Conservation (phyloP, 1,140 invertebrate genomes). For the Trichonephila clavata region DNA sequence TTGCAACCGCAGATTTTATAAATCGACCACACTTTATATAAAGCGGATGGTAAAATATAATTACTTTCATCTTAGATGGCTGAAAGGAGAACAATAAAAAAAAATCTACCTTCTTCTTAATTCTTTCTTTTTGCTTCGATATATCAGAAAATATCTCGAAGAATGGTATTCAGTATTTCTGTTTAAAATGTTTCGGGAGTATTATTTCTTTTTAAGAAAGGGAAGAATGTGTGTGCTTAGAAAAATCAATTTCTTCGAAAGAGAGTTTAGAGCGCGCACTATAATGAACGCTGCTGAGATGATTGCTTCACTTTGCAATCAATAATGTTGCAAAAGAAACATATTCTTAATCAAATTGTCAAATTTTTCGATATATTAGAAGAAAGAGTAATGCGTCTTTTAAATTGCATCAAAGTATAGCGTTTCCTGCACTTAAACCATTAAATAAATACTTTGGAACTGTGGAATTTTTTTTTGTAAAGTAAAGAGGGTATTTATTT, state of each 20-base stretch:
- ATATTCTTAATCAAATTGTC: constrained; percentile 23
- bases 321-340: constrained; percentile 1
- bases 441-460: not conserved
- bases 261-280: not conserved
- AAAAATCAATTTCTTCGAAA: constrained; percentile 14
- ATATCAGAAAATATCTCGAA: not conserved
- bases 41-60: constrained; percentile 5
- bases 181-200: not conserved
- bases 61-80: not conserved
- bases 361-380: constrained; percentile 15
- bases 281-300: not conserved
- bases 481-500: not conserved
- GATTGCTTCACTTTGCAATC: not conserved
- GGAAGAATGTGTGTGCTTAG: not conserved
- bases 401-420: constrained; percentile 17
- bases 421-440: not conserved
- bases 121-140: not conserved
- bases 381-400: constrained; percentile 2
- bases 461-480: not conserved
- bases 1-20: not conserved
- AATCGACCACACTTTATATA: not conserved
- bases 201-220: not conserved
- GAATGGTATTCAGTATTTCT: not conserved
- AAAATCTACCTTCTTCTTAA: not conserved
- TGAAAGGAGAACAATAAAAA: not conserved